Conservation (phyloP, 2,797 vertebrate genomes). For the Muscicapa striata region DNA sequence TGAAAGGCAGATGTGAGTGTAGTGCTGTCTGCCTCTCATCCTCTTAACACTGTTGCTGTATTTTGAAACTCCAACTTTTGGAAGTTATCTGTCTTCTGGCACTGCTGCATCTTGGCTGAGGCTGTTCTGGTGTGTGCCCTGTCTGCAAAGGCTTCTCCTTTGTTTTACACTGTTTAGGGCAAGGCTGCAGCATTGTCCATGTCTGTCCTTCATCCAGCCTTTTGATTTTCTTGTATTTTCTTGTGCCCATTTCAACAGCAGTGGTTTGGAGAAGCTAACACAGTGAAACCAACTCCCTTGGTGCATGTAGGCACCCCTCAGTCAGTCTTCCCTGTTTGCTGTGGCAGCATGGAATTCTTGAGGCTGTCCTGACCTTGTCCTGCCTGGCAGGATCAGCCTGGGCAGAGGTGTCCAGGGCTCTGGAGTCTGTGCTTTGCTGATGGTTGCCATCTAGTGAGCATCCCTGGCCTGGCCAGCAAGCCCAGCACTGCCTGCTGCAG, state of each 20-base stretch:
- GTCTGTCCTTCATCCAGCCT: not conserved
- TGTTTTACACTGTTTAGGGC: not conserved
- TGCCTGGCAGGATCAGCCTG: not conserved
- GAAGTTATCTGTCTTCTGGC: not conserved
- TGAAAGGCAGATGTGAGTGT: not conserved
- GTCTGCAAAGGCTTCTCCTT: not conserved
- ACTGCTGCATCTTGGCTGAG: not conserved
- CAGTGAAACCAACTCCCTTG: not conserved
- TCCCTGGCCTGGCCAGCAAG: not conserved
- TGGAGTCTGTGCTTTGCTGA: not conserved
- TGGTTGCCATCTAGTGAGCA: conserved; percentile 61
- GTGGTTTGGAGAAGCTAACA: not conserved
- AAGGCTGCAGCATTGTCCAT: not conserved
- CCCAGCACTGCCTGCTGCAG: not conserved
- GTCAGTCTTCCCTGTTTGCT: not conserved
- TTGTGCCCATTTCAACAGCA: not conserved
- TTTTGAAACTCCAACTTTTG: not conserved
- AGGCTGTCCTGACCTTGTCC: not conserved
- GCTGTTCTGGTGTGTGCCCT: not conserved
- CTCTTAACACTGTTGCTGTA: not conserved
- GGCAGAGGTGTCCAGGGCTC: not conserved
- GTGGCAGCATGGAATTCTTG: not conserved
- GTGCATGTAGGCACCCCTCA: not conserved
- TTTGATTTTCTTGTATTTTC: not conserved
- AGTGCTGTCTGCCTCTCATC: not conserved